Evolutionary conservation across 2,113 vertebrate genomes (phyloP), one percentile per base, ranked within the genome.

Genomic region (Ceuthmochares aereus): DNA sequence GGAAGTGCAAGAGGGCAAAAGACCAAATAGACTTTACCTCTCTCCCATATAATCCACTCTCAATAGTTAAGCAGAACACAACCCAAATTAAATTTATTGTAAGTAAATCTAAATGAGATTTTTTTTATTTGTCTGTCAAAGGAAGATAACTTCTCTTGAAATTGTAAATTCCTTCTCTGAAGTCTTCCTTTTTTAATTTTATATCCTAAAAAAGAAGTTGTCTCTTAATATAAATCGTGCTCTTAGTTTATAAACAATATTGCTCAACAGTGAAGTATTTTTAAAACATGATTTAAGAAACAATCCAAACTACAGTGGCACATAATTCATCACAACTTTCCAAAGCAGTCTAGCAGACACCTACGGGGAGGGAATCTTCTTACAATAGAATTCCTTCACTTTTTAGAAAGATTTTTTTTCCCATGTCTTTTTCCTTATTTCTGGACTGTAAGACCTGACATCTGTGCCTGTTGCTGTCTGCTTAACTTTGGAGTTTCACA

Each of bases 311-410:
- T 66, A 55, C 59, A 6, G 5, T 37, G 74, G 51, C 87, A 90
- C 59, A 54, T 89, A 90, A 95, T 96, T 90, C 13, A 96, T 97
- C 94, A 91, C 18, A 70, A 43, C 55, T 83, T 80, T 90, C 42
- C 34, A 85, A 93, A 85, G 30, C 55, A 51, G 37, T 32, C 68
- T 14, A 78, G 7, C 25, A 72, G 36, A 66, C 29, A 25, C 15
- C 4, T n/a, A 12, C 8, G 29, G 37, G 56, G 32, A 80, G 10
- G 9, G 37, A 79, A 66, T 69, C 42, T 87, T 68, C 34, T 13
- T 81, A 49, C 26, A 76, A 29, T 1, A 69, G 19, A 37, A 78
- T 78, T 83, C 83, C 6, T 62, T 83, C 26, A 43, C 6, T 59
- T 86, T 54, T 66, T 20, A 40, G n/a, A 69, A 83, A 55, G 5